These are phyloP conservation scores for Bufo gargarizans DNA, from an alignment of 2,113 vertebrate genomes.

Conservation along the genomic window DNA sequence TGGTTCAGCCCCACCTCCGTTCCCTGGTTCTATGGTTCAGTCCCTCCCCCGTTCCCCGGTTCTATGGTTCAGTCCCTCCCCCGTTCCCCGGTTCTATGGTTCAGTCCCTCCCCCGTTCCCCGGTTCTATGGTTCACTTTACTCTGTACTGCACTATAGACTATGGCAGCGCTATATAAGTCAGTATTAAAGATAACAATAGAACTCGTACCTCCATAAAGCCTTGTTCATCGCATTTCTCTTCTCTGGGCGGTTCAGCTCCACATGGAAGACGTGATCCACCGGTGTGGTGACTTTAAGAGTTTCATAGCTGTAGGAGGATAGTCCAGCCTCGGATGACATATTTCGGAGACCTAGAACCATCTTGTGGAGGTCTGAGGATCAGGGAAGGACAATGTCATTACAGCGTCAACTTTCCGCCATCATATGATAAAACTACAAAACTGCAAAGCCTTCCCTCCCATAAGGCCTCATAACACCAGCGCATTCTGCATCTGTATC, in stretches of 20 bases:
- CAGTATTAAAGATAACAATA: not conserved
- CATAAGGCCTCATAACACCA: too few species aligned
- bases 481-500: too few species aligned
- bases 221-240: slow-evolving; percentile 85
- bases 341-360: slow-evolving; percentile 56
- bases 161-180: not conserved
- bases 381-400: not conserved
- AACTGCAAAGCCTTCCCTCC: too few species aligned
- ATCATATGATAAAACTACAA: too few species aligned
- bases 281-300: slow-evolving; percentile 71
- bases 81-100: too few species aligned
- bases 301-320: slow-evolving; percentile 72
- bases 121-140: too few species aligned
- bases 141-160: not conserved
- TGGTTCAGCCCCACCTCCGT: too few species aligned
- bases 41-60: too few species aligned
- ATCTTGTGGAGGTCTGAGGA: slow-evolving; percentile 12
- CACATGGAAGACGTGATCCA: slow-evolving; percentile 77
- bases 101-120: too few species aligned
- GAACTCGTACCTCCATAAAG: slow-evolving; percentile 82
- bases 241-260: slow-evolving; percentile 84
- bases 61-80: too few species aligned
- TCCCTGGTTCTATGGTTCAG: too few species aligned
- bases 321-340: slow-evolving; percentile 65
- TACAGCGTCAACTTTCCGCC: not conserved